Conservation (phyloP, 2,797 vertebrate genomes). For the Phylloscopus collybita region DNA sequence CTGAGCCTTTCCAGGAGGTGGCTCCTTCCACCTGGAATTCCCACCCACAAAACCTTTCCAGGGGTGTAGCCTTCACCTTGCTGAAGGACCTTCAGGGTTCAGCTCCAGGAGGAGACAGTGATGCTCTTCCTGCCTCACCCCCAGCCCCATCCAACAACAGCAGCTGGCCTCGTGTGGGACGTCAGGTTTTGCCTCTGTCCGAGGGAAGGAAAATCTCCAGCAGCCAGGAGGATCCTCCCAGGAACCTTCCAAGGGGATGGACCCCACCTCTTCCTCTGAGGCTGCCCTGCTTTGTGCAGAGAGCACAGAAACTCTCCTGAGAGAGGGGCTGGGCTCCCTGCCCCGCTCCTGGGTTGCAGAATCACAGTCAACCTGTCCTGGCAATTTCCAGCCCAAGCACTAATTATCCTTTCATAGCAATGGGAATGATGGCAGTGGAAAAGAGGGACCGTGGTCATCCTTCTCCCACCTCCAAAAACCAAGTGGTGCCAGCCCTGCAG, state of each 20-base stretch:
- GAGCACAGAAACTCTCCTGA: background rate
- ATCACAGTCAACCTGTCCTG: background rate
- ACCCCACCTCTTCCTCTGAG: background rate
- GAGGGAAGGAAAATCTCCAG: background rate
- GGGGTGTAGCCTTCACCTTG: background rate
- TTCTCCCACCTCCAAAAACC: background rate
- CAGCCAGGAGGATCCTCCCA: background rate
- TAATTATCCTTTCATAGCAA: background rate
- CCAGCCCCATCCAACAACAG: background rate
- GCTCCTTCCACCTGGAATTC: background rate
- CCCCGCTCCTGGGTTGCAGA: rapidly evolving
- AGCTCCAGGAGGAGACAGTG: background rate
- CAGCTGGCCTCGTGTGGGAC: rapidly evolving
- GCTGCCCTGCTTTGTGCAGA: background rate
- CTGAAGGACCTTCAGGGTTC: background rate
- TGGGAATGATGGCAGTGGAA: rapidly evolving
- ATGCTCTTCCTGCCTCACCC: background rate
- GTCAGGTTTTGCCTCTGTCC: background rate
- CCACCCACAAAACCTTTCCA: background rate
- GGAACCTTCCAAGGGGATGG: background rate
- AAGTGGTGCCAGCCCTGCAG: background rate
- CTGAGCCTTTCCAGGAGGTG: background rate
- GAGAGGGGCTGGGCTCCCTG: background rate
- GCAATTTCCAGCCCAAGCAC: background rate
- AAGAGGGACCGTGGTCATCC: rapidly evolving